Evolutionary conservation across 2,797 vertebrate genomes (phyloP), one percentile per base, ranked within the genome.

Genomic region (Cynopterus sphinx): DNA sequence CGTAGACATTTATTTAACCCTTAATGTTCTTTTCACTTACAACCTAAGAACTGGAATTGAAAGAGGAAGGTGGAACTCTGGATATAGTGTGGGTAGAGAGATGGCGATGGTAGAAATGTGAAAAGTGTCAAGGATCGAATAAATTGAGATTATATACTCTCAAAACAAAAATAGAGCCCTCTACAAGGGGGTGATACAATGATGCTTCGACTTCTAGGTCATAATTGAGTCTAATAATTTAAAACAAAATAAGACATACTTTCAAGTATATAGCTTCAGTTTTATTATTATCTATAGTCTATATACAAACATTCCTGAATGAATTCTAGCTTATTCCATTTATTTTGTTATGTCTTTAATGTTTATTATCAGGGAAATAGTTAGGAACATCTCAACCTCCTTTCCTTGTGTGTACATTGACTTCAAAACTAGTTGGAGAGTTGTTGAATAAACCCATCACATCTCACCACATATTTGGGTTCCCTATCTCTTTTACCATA

Each of bases 401-500:
- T 31, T 73, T 78, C 43, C 92, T 63, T 17, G 0, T 51, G 4
- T 92, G 39, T 15, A 5, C 49, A 21, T 22, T 92, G 68, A 82
- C 94, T 93, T 91, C 39, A 79, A 82, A 91, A 87, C 65, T 73
- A 75, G 70, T 90, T 95, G 57, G 70, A 83, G 95, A 96, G 90
- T 73, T 95, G 78, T 75, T 86, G 36, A 94, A 88, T 82, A 94
- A 97, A 96, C 67, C 55, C 51, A 53, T 96, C 87, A 59, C n/a
- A 82, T 95, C 70, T 86, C 78, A 59, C 0, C 1, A 43, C 16
- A 43, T 87, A 43, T 95, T 92, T 93, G 55, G 81, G n/a, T 68
- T 93, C 36, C 73, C 63, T 91, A 79, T 91, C 79, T 94, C 26
- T 83, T 74, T 87, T 78, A 61, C 53, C 46, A 46, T 96, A 83